A percentile compares a stretch with the other conserved stretches of the same genome.
Conservation (phyloP, 2,888 invertebrate genomes). For the Drepana falcataria region DNA sequence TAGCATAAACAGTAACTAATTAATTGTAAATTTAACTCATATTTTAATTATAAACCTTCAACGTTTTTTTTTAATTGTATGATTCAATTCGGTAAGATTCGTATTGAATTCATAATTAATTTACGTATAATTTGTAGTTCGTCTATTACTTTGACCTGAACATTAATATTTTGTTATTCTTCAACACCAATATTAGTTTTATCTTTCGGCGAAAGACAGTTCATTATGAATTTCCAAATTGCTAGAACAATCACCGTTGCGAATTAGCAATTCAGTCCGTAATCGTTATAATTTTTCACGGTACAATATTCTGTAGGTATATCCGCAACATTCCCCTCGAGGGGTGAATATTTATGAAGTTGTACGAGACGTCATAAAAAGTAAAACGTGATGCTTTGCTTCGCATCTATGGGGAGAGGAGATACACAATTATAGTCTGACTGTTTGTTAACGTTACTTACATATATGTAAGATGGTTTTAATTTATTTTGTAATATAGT, state of each 20-base stretch:
- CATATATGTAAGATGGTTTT: too few species aligned
- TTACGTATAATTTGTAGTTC: too few species aligned
- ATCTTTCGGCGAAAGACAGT: background rate
- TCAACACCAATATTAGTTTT: background rate
- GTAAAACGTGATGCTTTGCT: slow-evolving; percentile 11
- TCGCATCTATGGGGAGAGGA: background rate
- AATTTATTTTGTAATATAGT: too few species aligned
- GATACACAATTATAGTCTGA: too few species aligned
- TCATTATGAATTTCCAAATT: background rate
- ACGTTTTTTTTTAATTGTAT: too few species aligned
- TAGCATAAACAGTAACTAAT: too few species aligned
- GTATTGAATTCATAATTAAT: too few species aligned
- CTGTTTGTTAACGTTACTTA: too few species aligned
- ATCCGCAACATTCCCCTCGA: slow-evolving; percentile 15
- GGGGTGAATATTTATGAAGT: slow-evolving; percentile 23
- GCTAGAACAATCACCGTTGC: slow-evolving; percentile 2
- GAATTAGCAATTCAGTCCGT: slow-evolving; percentile 5
- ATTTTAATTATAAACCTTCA: too few species aligned
- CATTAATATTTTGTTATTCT: too few species aligned
- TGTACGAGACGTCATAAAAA: slow-evolving; percentile 17
- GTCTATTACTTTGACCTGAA: too few species aligned
- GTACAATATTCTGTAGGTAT: slow-evolving; percentile 9
- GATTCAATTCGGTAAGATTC: background rate
- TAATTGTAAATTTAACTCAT: too few species aligned
- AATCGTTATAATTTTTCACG: slow-evolving; percentile 13